phyloP scores from a whole-genome alignment of 2,888 invertebrate genomes.

The Yponomeuta cagnagella region DNA sequence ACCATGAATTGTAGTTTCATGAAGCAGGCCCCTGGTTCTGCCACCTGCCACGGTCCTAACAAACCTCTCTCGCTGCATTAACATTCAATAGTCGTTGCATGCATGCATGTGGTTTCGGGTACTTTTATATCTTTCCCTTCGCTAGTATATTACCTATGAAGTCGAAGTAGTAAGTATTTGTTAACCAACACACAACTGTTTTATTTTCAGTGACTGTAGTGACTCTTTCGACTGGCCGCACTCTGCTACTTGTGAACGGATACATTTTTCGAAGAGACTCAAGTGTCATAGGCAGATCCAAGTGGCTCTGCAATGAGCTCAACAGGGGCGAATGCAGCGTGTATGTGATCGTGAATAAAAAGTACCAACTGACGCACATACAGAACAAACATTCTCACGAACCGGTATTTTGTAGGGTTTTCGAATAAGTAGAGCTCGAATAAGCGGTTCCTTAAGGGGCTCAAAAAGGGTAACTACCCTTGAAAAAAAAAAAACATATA shows the following conservation, averaged over 20 bases:
- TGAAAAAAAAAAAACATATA: too few relatives aligned
- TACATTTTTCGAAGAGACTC: constrained; percentile 51
- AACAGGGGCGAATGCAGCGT: constrained; percentile 45
- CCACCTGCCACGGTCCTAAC: too few relatives aligned
- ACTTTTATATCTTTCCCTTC: too few relatives aligned
- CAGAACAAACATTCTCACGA: constrained; percentile 51
- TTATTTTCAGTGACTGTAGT: constrained; percentile 49
- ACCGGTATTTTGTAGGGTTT: constrained; percentile 47
- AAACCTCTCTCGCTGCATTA: too few relatives aligned
- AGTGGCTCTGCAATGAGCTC: constrained; percentile 54
- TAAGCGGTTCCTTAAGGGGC: neutral
- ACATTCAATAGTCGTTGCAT: too few relatives aligned
- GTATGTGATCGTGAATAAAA: constrained; percentile 49
- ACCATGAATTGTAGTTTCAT: too few relatives aligned
- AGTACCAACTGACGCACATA: constrained; percentile 46
- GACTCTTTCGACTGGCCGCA: constrained; percentile 48
- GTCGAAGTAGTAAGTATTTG: too few relatives aligned
- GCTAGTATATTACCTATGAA: too few relatives aligned
- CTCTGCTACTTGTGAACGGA: constrained; percentile 52
- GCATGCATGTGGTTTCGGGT: too few relatives aligned
- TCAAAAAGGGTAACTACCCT: too few relatives aligned
- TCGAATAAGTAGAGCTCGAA: constrained; percentile 19
- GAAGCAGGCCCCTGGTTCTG: too few relatives aligned
- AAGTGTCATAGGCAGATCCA: constrained; percentile 38
- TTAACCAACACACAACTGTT: too few relatives aligned